Base-by-base conservation (phyloP, 2,888 invertebrate genomes). In the Zhengitettix transpicula region DNA sequence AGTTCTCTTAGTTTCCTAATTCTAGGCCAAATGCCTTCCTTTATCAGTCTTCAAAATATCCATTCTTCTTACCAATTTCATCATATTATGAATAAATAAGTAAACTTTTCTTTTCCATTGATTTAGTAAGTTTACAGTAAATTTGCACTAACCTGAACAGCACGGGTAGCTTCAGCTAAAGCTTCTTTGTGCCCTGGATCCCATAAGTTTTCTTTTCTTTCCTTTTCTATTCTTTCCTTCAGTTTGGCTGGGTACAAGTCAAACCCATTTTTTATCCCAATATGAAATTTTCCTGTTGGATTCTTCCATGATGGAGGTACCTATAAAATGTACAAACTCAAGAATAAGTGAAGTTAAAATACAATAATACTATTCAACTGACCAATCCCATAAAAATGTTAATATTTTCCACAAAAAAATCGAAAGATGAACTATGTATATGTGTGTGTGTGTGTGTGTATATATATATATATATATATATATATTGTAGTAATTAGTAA, bases 161-260 rank as follows among this genome's bases (percentile, higher is more conserved):
- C 79, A 67, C 88, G 83, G 58, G 81, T 81, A 12, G 88, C 86
- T 67, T 87, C 85, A 8, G 95, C 93, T 17, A 87, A 73, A 0
- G 85, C 82, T 40, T 78, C 76, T 71, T 94, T 89, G 65, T 95
- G 90, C 12, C 79, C 77, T 44, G 86, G 82, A 72, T 94, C 92
- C 93, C 95, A 98, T 17, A 78, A 70, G 66, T 88, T 87, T 66
- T 87, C 83, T 68, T 89, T 89, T 9, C 87, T 80, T 65, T 90
- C 86, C 63, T 83, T 84, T 63, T 82, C 79, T 59, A 96, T 81
- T 59, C 94, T 81, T 64, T 95, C 93, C 65, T 83, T 82, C 52
- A 96, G 77, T 69, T 85, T 83, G 55, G 84, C 80, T 0, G 96
- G 92, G 73, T 94, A 97, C 51, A 99, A 75, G 68, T 90, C 89